Conservation (phyloP, 2,113 vertebrate species). For the Pholis gunnellus region DNA sequence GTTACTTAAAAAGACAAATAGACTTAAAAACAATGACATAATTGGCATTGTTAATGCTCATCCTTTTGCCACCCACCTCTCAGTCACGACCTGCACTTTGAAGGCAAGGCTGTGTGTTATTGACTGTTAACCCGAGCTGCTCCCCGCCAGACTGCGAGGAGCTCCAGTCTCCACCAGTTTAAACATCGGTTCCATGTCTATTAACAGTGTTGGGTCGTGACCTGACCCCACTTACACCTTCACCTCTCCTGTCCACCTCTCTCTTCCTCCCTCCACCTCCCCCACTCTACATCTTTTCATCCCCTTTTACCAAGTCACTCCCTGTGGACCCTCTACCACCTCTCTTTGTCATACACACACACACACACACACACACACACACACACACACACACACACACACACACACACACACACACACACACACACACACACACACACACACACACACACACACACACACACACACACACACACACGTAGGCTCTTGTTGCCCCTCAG, state of each 20-base stretch:
- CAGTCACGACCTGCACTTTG: conserved; percentile 37
- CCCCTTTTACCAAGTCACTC: conserved; percentile 67
- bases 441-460: conserved; percentile 20
- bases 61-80: conserved; percentile 22
- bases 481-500: conserved; percentile 58
- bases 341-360: conserved; percentile 17
- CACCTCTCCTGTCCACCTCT: conserved; percentile 62
- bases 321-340: conserved; percentile 46
- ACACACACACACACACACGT: conserved; percentile 25
- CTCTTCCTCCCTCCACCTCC: conserved; percentile 16
- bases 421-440: not conserved
- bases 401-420: conserved; percentile 4
- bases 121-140: conserved; percentile 48
- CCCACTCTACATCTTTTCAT: conserved; percentile 51
- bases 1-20: not conserved
- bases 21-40: conserved; percentile 16
- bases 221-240: conserved; percentile 79
- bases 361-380: conserved; percentile 11
- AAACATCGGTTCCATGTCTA: conserved; percentile 78
- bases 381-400: conserved; percentile 10
- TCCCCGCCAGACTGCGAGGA: conserved; percentile 20
- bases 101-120: conserved; percentile 58
- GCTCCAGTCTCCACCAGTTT: conserved; percentile 60
- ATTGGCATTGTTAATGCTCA: conserved; percentile 1
- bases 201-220: conserved; percentile 76